phyloP scores from a whole-genome alignment of 1,140 invertebrate species.

The Drosophila arizonae region DNA sequence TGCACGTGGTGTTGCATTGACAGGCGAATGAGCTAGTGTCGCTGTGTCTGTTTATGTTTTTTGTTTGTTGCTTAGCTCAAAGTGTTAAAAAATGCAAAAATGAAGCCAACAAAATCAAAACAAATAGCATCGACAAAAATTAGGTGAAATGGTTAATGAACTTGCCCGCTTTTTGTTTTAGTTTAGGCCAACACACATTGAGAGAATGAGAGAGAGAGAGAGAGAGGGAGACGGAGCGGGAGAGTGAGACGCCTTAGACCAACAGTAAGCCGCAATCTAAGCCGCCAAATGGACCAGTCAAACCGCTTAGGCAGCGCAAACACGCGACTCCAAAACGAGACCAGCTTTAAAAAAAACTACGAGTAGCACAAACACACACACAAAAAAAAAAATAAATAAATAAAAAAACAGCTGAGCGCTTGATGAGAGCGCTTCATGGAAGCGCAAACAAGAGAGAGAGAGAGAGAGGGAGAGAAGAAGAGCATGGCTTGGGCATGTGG shows the following conservation, averaged over 20 bases:
- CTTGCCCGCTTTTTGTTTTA: constrained; percentile 47
- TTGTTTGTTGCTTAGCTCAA: background rate
- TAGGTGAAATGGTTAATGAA: constrained; percentile 79
- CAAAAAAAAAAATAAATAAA: background rate
- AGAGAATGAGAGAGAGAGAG: background rate
- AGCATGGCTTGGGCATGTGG: background rate
- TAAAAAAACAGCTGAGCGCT: constrained; percentile 42
- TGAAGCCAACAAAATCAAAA: constrained; percentile 47
- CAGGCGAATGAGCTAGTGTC: background rate
- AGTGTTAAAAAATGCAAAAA: constrained; percentile 24
- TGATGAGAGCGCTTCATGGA: background rate
- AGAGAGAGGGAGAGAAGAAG: background rate
- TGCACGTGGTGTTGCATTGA: constrained; percentile 28
- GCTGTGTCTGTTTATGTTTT: background rate
- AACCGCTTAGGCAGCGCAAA: constrained; percentile 56
- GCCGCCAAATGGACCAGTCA: constrained; percentile 61
- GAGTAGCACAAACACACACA: background rate
- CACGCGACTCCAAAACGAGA: constrained; percentile 63
- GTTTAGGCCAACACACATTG: constrained; percentile 34
- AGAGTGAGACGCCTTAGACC: constrained; percentile 18
- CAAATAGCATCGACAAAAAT: constrained; percentile 56
- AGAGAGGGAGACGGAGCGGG: background rate
- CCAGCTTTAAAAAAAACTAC: constrained; percentile 37
- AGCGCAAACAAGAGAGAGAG: constrained; percentile 1
- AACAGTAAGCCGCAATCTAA: constrained; percentile 8